Percentiles rank a stretch among this genome's conserved stretches.
These are phyloP conservation scores for Empis stercorea DNA, from an alignment of 2,888 invertebrate genomes.

Conservation along the genomic window DNA sequence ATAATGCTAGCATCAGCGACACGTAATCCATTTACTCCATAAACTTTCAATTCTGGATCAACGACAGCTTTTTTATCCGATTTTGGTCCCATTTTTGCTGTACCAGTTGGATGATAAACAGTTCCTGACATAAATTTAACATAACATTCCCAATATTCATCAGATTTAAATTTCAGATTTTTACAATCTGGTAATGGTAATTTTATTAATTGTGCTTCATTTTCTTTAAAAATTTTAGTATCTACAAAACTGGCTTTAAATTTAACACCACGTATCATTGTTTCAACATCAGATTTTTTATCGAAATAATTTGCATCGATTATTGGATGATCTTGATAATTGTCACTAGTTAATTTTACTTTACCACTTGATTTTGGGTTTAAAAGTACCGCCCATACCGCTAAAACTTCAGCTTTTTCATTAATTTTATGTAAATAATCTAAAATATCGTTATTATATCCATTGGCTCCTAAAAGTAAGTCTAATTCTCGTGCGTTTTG, in stretches of 20 bases:
- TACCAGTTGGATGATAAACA: conserved; percentile 56
- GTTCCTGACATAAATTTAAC: conserved; percentile 41
- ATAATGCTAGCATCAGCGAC: conserved; percentile 74
- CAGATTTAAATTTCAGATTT: conserved; percentile 21
- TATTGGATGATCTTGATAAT: conserved; percentile 45
- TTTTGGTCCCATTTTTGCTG: conserved; percentile 51
- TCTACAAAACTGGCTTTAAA: conserved; percentile 31
- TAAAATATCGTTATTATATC: conserved; percentile 3
- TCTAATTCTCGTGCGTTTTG: conserved; percentile 13
- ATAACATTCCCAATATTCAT: conserved; percentile 45
- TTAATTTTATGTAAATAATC: conserved; percentile 11
- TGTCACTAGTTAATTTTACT: conserved; percentile 39
- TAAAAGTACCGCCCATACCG: conserved; percentile 33
- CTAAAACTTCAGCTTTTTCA: conserved; percentile 24
- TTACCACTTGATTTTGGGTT: conserved; percentile 43
- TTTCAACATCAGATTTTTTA: conserved; percentile 41
- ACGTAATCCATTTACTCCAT: conserved; percentile 50
- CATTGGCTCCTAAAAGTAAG: background rate
- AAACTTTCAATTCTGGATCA: conserved; percentile 38
- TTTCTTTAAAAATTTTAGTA: conserved; percentile 33
- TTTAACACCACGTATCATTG: conserved; percentile 36
- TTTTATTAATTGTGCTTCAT: conserved; percentile 20
- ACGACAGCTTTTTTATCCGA: conserved; percentile 40
- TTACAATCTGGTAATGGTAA: conserved; percentile 18
- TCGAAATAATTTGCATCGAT: conserved; percentile 51